phyloP scores from a whole-genome alignment of 2,797 vertebrate genomes.

The Melanogrammus aeglefinus region DNA sequence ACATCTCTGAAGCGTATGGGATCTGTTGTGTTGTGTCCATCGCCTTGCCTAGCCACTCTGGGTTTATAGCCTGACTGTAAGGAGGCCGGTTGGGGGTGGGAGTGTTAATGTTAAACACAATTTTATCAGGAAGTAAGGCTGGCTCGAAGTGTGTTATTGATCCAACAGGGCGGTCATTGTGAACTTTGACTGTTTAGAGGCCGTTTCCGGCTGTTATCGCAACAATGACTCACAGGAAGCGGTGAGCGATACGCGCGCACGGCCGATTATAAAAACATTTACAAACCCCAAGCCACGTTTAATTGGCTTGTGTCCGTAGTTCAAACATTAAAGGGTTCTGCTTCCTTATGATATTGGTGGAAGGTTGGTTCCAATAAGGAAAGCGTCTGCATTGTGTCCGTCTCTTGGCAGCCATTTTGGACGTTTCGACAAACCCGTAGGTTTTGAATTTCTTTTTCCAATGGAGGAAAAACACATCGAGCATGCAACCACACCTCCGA shows the following conservation, averaged over 20 bases:
- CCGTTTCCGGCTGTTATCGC: constrained; percentile 12
- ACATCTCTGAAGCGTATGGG: constrained; percentile 20
- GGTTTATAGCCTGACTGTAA: background rate
- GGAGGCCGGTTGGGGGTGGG: background rate
- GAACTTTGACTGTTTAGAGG: constrained; percentile 39
- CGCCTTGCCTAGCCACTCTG: constrained; percentile 19
- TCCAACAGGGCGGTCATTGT: constrained; percentile 29
- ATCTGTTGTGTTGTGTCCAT: constrained; percentile 39
- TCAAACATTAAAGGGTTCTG: background rate
- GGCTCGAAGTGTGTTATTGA: constrained; percentile 32
- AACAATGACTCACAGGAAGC: background rate
- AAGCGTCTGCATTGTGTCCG: background rate
- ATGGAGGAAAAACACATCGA: background rate
- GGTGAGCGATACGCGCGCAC: background rate
- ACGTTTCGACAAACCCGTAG: background rate
- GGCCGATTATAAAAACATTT: background rate
- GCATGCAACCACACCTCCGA: background rate
- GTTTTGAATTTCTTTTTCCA: background rate
- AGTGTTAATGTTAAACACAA: constrained; percentile 50
- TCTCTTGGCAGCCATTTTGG: background rate
- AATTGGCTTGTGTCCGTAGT: background rate
- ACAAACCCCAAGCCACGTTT: background rate
- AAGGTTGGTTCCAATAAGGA: background rate
- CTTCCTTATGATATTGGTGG: background rate
- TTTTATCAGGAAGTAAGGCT: constrained; percentile 34